Conservation (phyloP, 2,888 invertebrate genomes). For the Clunio marinus region DNA sequence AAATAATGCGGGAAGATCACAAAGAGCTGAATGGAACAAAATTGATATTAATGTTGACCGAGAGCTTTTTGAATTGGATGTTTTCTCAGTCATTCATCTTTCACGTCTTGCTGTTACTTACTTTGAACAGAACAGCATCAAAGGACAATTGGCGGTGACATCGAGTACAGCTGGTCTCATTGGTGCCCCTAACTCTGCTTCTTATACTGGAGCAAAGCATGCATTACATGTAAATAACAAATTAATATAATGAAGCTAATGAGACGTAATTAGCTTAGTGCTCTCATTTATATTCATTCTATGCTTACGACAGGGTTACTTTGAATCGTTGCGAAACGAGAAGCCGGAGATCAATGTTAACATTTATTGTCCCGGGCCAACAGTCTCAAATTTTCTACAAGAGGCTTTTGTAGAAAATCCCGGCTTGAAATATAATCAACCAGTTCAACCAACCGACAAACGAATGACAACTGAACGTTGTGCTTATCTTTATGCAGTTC, state of each 20-base stretch:
- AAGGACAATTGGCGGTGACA: slow-evolving; percentile 69
- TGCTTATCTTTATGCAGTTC: slow-evolving; percentile 56
- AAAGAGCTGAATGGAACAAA: slow-evolving; percentile 67
- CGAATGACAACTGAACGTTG: slow-evolving; percentile 59
- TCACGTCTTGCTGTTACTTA: slow-evolving; percentile 65
- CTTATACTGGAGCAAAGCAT: slow-evolving; percentile 71
- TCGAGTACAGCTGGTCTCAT: slow-evolving; percentile 70
- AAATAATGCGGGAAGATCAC: slow-evolving; percentile 77
- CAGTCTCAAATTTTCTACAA: slow-evolving; percentile 46
- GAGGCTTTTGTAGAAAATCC: slow-evolving; percentile 27
- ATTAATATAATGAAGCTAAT: not conserved
- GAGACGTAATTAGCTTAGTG: not conserved
- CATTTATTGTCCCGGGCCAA: slow-evolving; percentile 72
- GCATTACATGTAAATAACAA: slow-evolving; percentile 63
- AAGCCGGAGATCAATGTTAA: slow-evolving; percentile 59
- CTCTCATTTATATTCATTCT: no score
- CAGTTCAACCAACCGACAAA: slow-evolving; percentile 51
- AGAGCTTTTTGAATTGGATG: slow-evolving; percentile 72
- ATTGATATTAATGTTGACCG: slow-evolving; percentile 67
- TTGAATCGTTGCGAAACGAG: slow-evolving; percentile 59
- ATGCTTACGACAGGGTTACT: no score
- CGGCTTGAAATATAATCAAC: slow-evolving; percentile 45
- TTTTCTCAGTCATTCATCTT: slow-evolving; percentile 66
- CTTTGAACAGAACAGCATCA: slow-evolving; percentile 52
- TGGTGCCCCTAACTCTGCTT: slow-evolving; percentile 62